Conservation (phyloP, 2,797 vertebrate genomes). For the Lophotriccus pileatus region DNA sequence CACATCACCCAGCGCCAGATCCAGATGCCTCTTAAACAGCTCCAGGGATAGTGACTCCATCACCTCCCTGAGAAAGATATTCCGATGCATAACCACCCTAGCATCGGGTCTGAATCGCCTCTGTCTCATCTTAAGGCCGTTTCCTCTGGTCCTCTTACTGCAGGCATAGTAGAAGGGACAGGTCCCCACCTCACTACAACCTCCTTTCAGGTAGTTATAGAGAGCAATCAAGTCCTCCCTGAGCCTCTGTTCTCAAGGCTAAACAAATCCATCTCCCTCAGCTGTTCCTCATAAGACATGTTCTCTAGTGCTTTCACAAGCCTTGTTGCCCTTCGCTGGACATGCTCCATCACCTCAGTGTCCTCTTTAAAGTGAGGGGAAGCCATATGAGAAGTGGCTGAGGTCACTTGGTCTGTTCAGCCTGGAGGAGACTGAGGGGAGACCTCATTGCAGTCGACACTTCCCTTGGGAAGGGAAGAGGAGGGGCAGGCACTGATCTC, state of each 20-base stretch:
- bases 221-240: accelerated
- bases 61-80: too few relatives aligned
- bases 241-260: neutral
- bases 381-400: too few relatives aligned
- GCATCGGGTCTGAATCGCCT: neutral
- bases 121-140: neutral
- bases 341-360: too few relatives aligned
- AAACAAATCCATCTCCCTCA: neutral
- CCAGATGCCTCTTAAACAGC: neutral
- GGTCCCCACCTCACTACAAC: too few relatives aligned
- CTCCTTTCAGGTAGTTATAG: neutral
- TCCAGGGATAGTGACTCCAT: neutral
- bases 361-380: too few relatives aligned
- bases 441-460: too few relatives aligned
- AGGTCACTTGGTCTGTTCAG: too few relatives aligned
- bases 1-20: accelerated
- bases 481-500: too few relatives aligned
- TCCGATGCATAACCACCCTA: neutral
- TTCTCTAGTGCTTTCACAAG: neutral
- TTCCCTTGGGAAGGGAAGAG: too few relatives aligned
- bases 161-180: neutral
- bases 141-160: neutral
- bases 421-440: too few relatives aligned
- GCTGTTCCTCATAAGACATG: neutral
- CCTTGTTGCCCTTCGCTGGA: too few relatives aligned